phyloP scores from a whole-genome alignment of 2,797 vertebrate genomes.

The Mareca penelope region DNA sequence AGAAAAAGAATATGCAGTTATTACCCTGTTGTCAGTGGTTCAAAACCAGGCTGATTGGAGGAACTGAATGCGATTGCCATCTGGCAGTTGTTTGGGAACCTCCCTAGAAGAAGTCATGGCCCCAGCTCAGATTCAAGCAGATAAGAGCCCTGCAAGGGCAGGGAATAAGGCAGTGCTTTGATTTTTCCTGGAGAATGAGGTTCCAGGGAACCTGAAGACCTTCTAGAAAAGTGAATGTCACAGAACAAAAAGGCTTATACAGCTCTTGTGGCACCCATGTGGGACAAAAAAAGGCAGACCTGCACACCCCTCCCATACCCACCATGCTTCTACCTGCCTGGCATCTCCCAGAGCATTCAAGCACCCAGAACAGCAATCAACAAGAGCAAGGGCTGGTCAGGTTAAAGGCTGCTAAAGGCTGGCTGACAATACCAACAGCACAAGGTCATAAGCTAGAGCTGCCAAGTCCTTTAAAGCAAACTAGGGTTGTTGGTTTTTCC shows the following conservation, averaged over 20 bases:
- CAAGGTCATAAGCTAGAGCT: neutral
- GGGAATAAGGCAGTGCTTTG: neutral
- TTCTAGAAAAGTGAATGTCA: neutral
- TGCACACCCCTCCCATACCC: neutral
- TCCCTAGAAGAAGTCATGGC: slow-evolving; percentile 26
- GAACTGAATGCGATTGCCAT: slow-evolving; percentile 16
- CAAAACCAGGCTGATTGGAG: neutral
- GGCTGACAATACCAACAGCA: slow-evolving; percentile 7
- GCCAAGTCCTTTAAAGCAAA: slow-evolving; percentile 23
- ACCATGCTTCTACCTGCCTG: neutral
- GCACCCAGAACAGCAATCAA: neutral
- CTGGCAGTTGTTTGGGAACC: slow-evolving; percentile 40
- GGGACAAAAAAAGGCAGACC: neutral
- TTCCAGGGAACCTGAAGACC: neutral
- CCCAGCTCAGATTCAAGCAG: slow-evolving; percentile 32
- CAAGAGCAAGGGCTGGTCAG: neutral
- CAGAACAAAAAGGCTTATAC: neutral
- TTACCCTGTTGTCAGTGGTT: slow-evolving; percentile 21
- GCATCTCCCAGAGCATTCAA: neutral
- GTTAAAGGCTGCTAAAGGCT: neutral
- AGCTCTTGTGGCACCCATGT: accelerated
- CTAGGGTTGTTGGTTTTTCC: neutral
- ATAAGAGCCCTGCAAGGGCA: slow-evolving; percentile 1
- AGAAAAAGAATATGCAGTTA: slow-evolving; percentile 31
- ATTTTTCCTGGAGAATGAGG: neutral